These are phyloP conservation scores for Sylvicapra grimmia DNA, from an alignment of 2,113 vertebrate genomes.

Conservation along the genomic window DNA sequence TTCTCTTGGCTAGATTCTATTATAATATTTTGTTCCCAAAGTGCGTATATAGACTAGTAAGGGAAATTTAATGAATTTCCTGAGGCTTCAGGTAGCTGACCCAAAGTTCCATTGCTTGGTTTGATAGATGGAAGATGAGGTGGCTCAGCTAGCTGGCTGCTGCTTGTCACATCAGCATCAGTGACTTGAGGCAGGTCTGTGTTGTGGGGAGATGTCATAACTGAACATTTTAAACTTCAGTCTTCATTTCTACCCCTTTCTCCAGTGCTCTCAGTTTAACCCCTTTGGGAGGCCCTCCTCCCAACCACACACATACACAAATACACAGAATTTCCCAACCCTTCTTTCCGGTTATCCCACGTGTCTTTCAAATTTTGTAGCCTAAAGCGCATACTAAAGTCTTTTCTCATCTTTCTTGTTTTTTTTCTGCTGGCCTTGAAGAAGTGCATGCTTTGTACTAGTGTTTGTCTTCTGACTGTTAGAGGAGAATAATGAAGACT, in stretches of 20 bases:
- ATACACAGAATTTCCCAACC: not conserved
- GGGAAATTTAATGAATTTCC: not conserved
- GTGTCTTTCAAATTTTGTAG: not conserved
- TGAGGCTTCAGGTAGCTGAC: not conserved
- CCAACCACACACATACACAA: not conserved
- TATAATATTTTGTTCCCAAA: not conserved
- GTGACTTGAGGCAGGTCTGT: not conserved
- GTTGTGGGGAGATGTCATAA: not conserved
- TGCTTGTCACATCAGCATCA: not conserved
- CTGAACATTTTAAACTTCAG: not conserved
- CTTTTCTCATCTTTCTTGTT: not conserved
- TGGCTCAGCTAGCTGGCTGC: not conserved
- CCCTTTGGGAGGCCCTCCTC: not conserved
- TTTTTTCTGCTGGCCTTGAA: not conserved
- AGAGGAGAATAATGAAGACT: not conserved
- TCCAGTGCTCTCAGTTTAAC: not conserved
- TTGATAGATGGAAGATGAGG: not conserved
- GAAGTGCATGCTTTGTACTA: not conserved
- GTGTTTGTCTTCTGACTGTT: not conserved
- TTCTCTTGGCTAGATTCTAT: not conserved
- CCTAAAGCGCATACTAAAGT: not conserved
- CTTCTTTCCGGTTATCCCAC: fast-evolving
- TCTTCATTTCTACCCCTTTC: not conserved
- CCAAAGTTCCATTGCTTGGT: not conserved
- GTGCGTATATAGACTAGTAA: not conserved